These are phyloP conservation scores for Acanthisitta chloris DNA, from an alignment of 2,113 vertebrate species.

Conservation along the genomic window DNA sequence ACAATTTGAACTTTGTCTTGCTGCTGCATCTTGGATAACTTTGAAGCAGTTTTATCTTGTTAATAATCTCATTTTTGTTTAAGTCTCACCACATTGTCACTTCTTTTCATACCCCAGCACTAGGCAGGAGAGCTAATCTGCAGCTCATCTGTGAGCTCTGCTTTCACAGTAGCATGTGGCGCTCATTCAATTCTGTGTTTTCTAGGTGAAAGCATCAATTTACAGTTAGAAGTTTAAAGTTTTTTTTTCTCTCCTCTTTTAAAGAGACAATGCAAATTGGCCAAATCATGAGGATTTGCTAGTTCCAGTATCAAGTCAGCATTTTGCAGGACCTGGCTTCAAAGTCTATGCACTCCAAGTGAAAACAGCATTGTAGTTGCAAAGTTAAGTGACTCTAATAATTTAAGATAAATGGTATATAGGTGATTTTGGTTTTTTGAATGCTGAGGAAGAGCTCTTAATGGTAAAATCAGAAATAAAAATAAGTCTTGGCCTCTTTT, in stretches of 20 bases:
- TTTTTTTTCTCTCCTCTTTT: neutral
- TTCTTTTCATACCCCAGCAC: neutral
- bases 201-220: neutral
- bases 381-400: neutral
- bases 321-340: neutral
- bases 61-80: neutral
- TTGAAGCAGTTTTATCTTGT: neutral
- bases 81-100: rapidly evolving
- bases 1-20: neutral
- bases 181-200: neutral
- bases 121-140: neutral
- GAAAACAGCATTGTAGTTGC: neutral
- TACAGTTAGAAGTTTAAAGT: neutral
- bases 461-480: neutral
- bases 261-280: neutral
- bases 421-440: neutral
- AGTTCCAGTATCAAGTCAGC: neutral
- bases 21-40: neutral
- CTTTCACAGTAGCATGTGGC: neutral
- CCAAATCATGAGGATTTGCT: neutral
- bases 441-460: neutral
- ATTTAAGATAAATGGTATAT: neutral
- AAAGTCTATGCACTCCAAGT: neutral
- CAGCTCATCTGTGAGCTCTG: neutral
- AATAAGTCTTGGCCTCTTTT: neutral